phyloP scores from a whole-genome alignment of 2,113 vertebrate genomes.

The Heteronetta atricapilla region DNA sequence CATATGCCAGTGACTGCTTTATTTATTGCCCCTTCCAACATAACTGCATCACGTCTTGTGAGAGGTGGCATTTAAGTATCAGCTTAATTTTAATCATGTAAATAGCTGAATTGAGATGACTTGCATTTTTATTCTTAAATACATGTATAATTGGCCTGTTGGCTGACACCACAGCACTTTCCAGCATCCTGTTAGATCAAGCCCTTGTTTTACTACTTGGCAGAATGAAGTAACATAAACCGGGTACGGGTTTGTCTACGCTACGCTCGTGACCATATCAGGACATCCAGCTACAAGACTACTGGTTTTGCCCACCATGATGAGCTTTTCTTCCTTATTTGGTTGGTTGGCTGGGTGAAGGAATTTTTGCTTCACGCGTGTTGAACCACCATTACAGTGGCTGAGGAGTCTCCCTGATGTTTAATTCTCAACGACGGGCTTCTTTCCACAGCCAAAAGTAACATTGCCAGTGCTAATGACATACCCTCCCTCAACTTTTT shows the following conservation, averaged over 20 bases:
- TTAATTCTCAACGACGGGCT: not conserved
- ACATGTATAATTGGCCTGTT: not conserved
- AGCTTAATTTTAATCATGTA: not conserved
- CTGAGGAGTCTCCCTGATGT: not conserved
- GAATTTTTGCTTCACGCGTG: not conserved
- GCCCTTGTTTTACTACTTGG: not conserved
- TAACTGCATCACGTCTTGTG: not conserved
- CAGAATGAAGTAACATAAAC: not conserved
- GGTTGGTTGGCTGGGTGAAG: not conserved
- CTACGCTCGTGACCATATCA: not conserved
- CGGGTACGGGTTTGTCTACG: accelerated
- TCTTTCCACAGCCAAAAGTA: not conserved
- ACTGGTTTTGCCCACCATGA: not conserved
- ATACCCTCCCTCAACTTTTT: not conserved
- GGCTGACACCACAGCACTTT: not conserved
- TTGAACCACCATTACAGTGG: not conserved
- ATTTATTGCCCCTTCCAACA: not conserved
- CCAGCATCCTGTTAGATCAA: not conserved
- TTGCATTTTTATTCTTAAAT: not conserved
- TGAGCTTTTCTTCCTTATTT: not conserved
- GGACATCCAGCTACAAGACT: not conserved
- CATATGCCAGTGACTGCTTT: not conserved
- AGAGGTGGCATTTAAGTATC: not conserved
- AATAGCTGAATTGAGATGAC: not conserved
- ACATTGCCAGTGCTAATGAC: not conserved